Conservation (phyloP, 92 coral and sea anemone species). For the Parazoanthus darwini region DNA sequence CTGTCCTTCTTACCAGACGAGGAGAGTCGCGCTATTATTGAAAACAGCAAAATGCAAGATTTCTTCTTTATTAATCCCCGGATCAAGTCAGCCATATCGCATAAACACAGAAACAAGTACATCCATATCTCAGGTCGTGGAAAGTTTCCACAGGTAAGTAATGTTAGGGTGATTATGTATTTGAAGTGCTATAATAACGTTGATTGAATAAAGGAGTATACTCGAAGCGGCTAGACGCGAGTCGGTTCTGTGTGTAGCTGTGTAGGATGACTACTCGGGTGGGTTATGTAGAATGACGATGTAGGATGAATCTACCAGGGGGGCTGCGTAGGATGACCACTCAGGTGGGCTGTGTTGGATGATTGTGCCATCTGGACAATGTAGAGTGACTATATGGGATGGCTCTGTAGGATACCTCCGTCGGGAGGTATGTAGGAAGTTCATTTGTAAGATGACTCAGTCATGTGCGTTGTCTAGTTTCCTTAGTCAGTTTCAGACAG, state of each 20-base stretch:
- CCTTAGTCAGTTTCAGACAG: no score
- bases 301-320: no score
- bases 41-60: conserved; percentile 84
- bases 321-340: no score
- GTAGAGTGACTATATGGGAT: background rate
- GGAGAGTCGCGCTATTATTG: conserved; percentile 77
- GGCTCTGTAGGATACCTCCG: background rate
- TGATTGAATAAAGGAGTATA: background rate
- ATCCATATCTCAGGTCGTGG: conserved; percentile 83
- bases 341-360: no score
- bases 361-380: no score
- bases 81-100: conserved; percentile 65
- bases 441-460: no score
- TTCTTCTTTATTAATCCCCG: conserved; percentile 70
- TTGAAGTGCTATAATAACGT: background rate
- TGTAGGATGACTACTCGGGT: background rate
- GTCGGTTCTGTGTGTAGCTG: no score
- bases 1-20: conserved; percentile 78
- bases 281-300: no score
- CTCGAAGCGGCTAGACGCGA: background rate
- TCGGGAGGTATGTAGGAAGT: no score
- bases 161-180: background rate
- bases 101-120: conserved; percentile 67
- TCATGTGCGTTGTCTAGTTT: no score
- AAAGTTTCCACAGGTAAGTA: conserved; percentile 68